Base-by-base conservation (phyloP, 2,888 invertebrate genomes). In the Cheilosia vulpina region DNA sequence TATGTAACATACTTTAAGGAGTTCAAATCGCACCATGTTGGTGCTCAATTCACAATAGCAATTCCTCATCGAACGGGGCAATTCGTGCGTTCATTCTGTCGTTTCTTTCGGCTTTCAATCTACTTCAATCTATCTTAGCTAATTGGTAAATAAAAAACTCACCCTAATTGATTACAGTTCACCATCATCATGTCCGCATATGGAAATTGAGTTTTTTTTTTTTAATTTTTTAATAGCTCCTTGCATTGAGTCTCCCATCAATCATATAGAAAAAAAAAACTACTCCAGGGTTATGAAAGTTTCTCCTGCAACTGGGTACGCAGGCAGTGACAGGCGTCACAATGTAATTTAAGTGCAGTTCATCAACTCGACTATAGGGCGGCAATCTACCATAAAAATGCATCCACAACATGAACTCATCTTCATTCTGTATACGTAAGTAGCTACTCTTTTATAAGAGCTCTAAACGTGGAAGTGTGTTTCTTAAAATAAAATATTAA, bases 271-370 rank as follows among this genome's bases (percentile, higher is more conserved):
- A 55, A 50, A 81, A 81, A 81, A 75, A 75, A 81, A 81, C 75
- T 81, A 81, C 66, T 45, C 58, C 63, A 72, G 71, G 65, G 31
- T 52, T 72, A 60, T 62, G 34, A 80, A 80, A 69, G 57, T 57
- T 69, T 45, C n/a, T 60, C n/a, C 43, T 24, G n/a, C 43, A 24
- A 50, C 63, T 47, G 19, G 63, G 47, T 50, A 78, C 76, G 81
- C 76, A 76, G 55, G 55, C 85, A 81, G 55, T 77, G 81, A 85
- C 81, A 85, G 71, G 72, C 81, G 76, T 87, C 87, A 77, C 31
- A 87, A 60, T 82, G 65, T 87, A 78, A 87, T 82, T 87, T 87
- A 87, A 87, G 82, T 75, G 84, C 84, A 78, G 84, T 84, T 68
- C 69, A 78, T 87, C 82, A 82, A 66, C 63, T 87, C 82, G 77